A percentile compares a stretch with the other conserved stretches of the same genome.
Evolutionary conservation across 2,113 vertebrate genomes (phyloP).

Genomic region (Pachyramphus minor): DNA sequence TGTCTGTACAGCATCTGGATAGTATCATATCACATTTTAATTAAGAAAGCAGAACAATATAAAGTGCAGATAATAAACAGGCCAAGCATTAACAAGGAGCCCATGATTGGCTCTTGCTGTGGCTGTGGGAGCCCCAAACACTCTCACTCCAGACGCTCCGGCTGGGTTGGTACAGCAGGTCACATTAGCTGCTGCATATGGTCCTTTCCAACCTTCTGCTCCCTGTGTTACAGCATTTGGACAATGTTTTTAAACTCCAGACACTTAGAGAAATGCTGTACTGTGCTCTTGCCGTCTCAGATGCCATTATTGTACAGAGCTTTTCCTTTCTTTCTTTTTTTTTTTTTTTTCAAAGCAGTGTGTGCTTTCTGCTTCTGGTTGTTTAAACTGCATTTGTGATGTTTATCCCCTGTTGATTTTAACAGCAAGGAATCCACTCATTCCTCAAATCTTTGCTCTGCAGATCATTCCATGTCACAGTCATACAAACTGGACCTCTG

Average conservation of each 20-base stretch:
- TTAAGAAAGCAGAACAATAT: background rate
- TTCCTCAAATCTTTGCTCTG: background rate
- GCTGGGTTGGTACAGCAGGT: background rate
- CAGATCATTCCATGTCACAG: background rate
- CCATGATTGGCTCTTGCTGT: fast-evolving
- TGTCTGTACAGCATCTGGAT: background rate
- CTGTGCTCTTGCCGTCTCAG: background rate
- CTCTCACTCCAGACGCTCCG: fast-evolving
- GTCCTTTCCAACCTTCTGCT: background rate
- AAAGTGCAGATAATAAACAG: background rate
- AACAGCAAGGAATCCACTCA: background rate
- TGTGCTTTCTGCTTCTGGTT: background rate
- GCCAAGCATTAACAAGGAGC: background rate
- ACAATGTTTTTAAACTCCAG: background rate
- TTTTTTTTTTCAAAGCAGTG: fast-evolving
- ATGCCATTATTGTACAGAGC: fast-evolving
- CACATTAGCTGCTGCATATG: fast-evolving
- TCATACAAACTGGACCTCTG: fast-evolving
- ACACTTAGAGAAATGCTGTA: fast-evolving
- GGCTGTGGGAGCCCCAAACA: background rate
- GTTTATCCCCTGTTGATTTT: background rate
- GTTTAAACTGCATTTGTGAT: background rate
- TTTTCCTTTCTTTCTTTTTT: too few relatives aligned
- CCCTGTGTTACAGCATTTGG: fast-evolving
- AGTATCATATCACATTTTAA: background rate